Conservation (phyloP, 2,113 vertebrate genomes). For the Engraulis encrasicolus region DNA sequence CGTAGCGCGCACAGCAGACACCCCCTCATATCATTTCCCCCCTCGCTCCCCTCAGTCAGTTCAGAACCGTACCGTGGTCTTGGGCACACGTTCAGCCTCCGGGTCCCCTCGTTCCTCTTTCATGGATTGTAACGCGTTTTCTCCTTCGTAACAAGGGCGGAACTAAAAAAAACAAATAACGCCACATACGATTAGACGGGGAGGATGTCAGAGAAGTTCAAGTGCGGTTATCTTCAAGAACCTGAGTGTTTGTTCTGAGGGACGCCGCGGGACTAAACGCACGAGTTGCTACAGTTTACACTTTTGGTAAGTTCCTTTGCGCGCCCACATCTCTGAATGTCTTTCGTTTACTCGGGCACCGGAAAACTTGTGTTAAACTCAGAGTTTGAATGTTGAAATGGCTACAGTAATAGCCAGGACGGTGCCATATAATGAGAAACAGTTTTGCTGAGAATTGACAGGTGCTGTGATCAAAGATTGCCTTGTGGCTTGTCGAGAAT, state of each 20-base stretch:
- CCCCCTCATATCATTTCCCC: conserved; percentile 9
- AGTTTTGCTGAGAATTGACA: neutral
- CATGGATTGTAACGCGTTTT: conserved; percentile 10
- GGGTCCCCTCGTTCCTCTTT: neutral
- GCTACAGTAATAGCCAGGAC: neutral
- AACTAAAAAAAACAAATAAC: neutral
- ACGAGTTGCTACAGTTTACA: neutral
- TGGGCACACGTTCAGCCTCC: neutral
- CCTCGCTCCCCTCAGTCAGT: conserved; percentile 15
- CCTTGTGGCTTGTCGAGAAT: neutral
- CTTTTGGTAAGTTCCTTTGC: conserved; percentile 14
- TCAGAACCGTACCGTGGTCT: conserved; percentile 14
- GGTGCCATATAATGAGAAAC: neutral
- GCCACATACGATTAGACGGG: neutral
- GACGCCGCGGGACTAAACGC: neutral
- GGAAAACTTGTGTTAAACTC: neutral
- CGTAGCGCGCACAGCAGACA: neutral
- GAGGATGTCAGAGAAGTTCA: neutral
- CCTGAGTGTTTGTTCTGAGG: neutral
- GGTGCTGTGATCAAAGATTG: neutral
- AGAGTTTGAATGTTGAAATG: neutral
- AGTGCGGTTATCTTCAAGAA: conserved; percentile 10
- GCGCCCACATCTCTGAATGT: neutral
- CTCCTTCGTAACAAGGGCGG: neutral
- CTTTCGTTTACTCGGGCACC: neutral